Percentiles rank a stretch among this genome's conserved stretches.
Conservation (phyloP, 1,140 invertebrate genomes). For the Pantala flavescens region DNA sequence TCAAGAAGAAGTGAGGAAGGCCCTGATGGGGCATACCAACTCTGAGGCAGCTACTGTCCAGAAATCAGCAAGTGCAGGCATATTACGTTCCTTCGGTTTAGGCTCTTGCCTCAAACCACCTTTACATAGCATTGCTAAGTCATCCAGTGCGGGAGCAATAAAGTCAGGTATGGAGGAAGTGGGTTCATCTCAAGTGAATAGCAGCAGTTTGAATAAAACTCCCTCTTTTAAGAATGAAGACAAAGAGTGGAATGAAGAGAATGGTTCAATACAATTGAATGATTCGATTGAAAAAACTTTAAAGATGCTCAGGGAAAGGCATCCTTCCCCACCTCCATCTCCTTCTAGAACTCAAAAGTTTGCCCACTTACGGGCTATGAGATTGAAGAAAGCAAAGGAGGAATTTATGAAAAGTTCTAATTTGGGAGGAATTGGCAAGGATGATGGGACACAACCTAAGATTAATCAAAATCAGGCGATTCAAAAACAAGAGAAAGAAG, state of each 20-base stretch:
- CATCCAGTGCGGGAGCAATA: conserved; percentile 32
- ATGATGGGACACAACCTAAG: neutral
- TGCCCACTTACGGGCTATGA: neutral
- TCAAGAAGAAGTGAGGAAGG: conserved; percentile 37
- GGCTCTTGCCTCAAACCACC: conserved; percentile 20
- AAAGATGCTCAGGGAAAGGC: conserved; percentile 15
- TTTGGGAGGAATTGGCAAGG: neutral
- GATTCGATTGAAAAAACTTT: conserved; percentile 21
- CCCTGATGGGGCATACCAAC: neutral
- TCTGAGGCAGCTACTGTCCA: neutral
- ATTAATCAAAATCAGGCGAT: neutral
- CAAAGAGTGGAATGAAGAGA: conserved; percentile 19
- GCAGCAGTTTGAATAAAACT: conserved; percentile 13
- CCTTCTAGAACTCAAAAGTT: neutral
- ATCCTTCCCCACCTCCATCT: conserved; percentile 9
- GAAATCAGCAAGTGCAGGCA: conserved; percentile 42
- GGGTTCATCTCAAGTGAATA: conserved; percentile 18
- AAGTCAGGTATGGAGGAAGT: conserved; percentile 29
- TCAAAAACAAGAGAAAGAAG: neutral
- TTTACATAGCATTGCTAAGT: conserved; percentile 28
- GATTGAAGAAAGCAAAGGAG: neutral
- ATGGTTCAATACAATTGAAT: conserved; percentile 22
- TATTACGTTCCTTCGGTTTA: conserved; percentile 26
- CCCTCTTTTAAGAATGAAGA: conserved; percentile 21
- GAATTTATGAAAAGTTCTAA: neutral